Percentiles rank a stretch among this genome's conserved stretches.
Evolutionary conservation across 2,888 invertebrate species (phyloP).

Genomic region (Polyommatus iphigenia): DNA sequence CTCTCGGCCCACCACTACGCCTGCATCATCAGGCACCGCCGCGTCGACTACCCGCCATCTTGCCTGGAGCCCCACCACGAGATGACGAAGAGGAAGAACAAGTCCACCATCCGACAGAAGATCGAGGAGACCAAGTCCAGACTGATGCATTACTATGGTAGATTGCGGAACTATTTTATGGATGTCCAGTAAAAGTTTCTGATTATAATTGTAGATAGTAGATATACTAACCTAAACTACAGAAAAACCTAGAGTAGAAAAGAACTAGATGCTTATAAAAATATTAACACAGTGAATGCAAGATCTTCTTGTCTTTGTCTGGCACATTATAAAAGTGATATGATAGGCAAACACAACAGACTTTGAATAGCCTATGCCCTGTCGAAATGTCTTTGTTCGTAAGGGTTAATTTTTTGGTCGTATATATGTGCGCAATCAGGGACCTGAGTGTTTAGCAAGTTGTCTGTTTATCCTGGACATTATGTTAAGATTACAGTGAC

Average conservation of each 20-base stretch:
- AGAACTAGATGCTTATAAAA: neutral
- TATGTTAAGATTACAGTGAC: too few relatives aligned
- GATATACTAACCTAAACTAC: too few relatives aligned
- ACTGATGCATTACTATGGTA: neutral
- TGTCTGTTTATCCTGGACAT: too few relatives aligned
- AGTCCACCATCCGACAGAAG: neutral
- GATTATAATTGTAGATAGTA: neutral
- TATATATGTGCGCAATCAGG: too few relatives aligned
- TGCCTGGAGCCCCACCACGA: constrained; percentile 13
- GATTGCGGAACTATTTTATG: neutral
- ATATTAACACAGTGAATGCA: too few relatives aligned
- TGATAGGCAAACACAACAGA: too few relatives aligned
- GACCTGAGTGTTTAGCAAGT: too few relatives aligned
- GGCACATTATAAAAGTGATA: too few relatives aligned
- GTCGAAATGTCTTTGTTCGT: too few relatives aligned
- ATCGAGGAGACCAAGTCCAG: constrained; percentile 6
- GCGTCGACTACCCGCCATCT: constrained; percentile 6
- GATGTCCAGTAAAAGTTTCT: neutral
- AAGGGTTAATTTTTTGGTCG: too few relatives aligned
- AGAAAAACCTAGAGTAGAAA: neutral
- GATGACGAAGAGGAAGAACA: neutral
- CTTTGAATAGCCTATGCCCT: too few relatives aligned
- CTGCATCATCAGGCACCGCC: constrained; percentile 23
- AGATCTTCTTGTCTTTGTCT: too few relatives aligned
- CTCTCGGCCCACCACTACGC: constrained; percentile 62